Evolutionary conservation across 2,888 invertebrate species (phyloP).

Genomic region (Lampropteryx suffumata): DNA sequence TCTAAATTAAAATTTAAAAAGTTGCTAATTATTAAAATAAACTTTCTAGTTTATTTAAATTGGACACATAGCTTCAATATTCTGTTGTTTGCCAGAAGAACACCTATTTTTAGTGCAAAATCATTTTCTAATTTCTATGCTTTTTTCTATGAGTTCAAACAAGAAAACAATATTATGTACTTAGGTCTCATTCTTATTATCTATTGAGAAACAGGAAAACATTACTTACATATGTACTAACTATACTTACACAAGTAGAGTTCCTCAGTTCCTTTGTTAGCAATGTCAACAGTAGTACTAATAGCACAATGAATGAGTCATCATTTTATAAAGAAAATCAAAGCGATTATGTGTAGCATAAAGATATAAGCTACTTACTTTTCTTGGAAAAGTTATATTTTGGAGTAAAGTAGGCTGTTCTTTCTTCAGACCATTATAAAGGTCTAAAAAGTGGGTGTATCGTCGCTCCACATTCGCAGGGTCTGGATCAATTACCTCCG

Average conservation of each 20-base stretch:
- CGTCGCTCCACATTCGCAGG: slow-evolving; percentile 87
- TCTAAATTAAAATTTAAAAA: no score
- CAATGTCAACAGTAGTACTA: not conserved
- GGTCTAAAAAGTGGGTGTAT: slow-evolving; percentile 87
- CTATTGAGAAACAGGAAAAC: slow-evolving; percentile 4
- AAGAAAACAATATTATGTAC: not conserved
- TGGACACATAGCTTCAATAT: no score
- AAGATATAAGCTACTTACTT: slow-evolving; percentile 61
- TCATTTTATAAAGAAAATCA: no score
- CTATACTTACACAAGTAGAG: no score
- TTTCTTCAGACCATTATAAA: slow-evolving; percentile 84
- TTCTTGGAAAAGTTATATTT: slow-evolving; percentile 85
- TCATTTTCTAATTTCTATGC: no score
- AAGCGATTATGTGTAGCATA: no score
- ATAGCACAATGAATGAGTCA: not conserved
- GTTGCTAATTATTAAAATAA: no score
- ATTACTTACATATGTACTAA: not conserved
- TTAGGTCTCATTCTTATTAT: no score
- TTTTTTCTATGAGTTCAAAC: no score
- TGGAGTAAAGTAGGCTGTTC: slow-evolving; percentile 80
- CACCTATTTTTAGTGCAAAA: no score
- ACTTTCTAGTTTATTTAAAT: no score
- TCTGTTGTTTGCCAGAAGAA: no score
- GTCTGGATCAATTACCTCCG: slow-evolving; percentile 74
- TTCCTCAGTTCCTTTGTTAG: slow-evolving; percentile 10